These are phyloP conservation scores for Cheilosia impressa DNA, from an alignment of 2,888 invertebrate genomes.

Conservation along the genomic window DNA sequence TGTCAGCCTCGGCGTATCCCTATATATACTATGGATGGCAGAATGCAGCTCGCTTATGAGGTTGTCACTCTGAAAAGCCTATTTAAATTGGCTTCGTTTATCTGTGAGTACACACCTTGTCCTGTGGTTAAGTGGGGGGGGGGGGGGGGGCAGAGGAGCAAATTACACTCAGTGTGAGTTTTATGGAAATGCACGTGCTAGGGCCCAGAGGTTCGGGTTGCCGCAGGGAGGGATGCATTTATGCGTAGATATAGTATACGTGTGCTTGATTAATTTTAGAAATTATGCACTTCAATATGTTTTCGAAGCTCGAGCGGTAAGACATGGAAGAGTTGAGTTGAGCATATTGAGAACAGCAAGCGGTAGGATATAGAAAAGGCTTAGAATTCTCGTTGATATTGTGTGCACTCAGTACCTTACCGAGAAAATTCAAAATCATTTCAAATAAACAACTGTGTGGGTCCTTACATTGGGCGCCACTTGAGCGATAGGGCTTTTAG, in stretches of 20 bases:
- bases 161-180: conserved; percentile 4
- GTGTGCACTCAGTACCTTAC: too few relatives aligned
- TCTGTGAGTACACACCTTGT: conserved; percentile 50
- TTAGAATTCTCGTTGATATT: too few relatives aligned
- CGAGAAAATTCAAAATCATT: too few relatives aligned
- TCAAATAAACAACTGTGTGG: too few relatives aligned
- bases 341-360: too few relatives aligned
- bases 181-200: conserved; percentile 17
- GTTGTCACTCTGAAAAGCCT: conserved; percentile 59
- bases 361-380: too few relatives aligned
- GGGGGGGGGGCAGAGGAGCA: not conserved
- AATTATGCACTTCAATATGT: too few relatives aligned
- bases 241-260: not conserved
- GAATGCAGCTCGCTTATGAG: conserved; percentile 28
- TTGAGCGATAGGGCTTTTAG: too few relatives aligned
- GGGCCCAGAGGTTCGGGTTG: not conserved
- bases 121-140: conserved; percentile 28
- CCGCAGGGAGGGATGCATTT: not conserved
- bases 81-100: conserved; percentile 73
- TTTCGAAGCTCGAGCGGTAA: too few relatives aligned
- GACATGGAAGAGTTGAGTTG: too few relatives aligned
- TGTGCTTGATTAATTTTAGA: too few relatives aligned
- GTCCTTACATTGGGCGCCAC: too few relatives aligned
- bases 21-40: conserved; percentile 2
- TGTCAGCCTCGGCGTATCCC: conserved; percentile 32